These are phyloP conservation scores for Drosophila atripex DNA, from an alignment of 2,888 invertebrate species.

Conservation along the genomic window DNA sequence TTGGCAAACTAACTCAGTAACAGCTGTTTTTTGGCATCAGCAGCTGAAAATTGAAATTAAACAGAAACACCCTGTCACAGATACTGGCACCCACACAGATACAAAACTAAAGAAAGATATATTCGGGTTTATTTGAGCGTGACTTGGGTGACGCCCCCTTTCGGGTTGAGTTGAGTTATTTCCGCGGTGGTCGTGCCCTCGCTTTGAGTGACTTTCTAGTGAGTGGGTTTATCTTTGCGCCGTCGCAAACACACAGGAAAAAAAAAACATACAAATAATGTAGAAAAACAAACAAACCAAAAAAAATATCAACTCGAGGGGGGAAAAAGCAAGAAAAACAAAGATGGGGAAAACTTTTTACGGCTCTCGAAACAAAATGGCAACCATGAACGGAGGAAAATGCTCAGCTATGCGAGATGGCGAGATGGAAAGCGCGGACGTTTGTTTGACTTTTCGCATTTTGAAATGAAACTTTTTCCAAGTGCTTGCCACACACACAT, in stretches of 20 bases:
- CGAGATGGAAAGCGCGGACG: conserved; percentile 48
- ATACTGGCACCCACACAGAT: conserved; percentile 18
- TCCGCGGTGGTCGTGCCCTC: conserved; percentile 40
- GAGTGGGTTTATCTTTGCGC: conserved; percentile 49
- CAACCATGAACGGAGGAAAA: conserved; percentile 70
- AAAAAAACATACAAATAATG: conserved; percentile 37
- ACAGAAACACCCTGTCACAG: conserved; percentile 66
- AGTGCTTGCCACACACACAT: conserved; percentile 49
- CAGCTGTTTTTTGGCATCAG: conserved; percentile 43
- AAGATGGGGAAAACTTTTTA: conserved; percentile 60
- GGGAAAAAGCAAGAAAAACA: conserved; percentile 44
- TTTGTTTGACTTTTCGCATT: conserved; percentile 80
- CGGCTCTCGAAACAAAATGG: conserved; percentile 77
- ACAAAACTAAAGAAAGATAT: conserved; percentile 2
- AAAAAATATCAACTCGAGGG: conserved; percentile 41
- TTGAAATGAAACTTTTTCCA: conserved; percentile 72
- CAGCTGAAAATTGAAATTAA: conserved; percentile 42
- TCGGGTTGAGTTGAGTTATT: conserved; percentile 10
- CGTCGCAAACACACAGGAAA: conserved; percentile 61
- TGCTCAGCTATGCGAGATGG: conserved; percentile 67
- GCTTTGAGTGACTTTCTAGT: conserved; percentile 19
- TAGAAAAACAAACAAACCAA: conserved; percentile 26
- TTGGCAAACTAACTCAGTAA: conserved; percentile 10
- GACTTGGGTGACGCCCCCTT: conserved; percentile 55
- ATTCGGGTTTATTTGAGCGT: conserved; percentile 19